These are phyloP conservation scores for Xyrauchen texanus DNA, from an alignment of 2,113 vertebrate species.

Conservation along the genomic window DNA sequence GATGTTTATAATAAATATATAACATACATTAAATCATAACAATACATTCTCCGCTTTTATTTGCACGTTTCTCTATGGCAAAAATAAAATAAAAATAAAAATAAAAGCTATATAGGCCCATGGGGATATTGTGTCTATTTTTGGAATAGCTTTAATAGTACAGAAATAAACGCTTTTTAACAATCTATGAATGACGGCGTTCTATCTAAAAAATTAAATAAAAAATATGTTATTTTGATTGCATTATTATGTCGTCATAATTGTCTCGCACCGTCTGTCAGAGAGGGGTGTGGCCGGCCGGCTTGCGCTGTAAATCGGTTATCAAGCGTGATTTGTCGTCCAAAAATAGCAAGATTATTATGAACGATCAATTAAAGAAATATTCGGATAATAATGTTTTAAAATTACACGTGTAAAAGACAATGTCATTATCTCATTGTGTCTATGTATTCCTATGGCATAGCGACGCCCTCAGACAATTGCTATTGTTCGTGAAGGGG, in stretches of 20 bases:
- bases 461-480: background rate
- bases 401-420: background rate
- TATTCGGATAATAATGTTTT: background rate
- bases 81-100: no score
- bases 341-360: background rate
- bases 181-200: no score
- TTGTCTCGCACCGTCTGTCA: background rate
- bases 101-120: no score
- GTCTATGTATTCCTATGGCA: background rate
- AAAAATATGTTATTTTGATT: no score
- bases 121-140: no score
- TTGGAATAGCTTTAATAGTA: no score
- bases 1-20: background rate
- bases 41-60: no score
- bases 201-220: no score
- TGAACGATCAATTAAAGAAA: background rate
- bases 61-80: no score
- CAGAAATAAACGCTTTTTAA: no score
- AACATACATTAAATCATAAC: no score
- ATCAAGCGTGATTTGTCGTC: background rate
- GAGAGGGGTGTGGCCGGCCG: background rate
- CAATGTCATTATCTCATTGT: background rate
- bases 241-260: background rate
- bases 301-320: background rate
- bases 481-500: background rate